Percentiles rank a stretch among this genome's conserved stretches.
These are phyloP conservation scores for Chloroceryle aenea DNA, from an alignment of 2,113 vertebrate species.

Conservation along the genomic window DNA sequence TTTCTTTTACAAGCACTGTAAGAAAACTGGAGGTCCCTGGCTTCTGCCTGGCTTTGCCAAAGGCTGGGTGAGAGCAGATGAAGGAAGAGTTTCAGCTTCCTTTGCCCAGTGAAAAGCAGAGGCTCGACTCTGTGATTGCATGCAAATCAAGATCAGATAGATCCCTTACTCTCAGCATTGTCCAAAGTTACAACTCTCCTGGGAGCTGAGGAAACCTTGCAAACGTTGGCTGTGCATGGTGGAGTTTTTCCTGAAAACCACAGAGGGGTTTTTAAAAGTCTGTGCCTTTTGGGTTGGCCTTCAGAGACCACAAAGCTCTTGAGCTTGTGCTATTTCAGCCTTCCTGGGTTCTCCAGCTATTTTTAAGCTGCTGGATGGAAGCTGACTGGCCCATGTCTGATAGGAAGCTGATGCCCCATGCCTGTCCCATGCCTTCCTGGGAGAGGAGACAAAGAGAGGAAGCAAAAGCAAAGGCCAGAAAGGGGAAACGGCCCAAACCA, in stretches of 20 bases:
- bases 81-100: neutral
- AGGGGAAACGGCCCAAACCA: neutral
- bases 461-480: neutral
- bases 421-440: neutral
- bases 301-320: neutral
- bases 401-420: neutral
- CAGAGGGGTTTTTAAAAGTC: neutral
- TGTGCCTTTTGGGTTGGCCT: neutral
- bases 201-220: neutral
- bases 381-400: neutral
- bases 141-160: rapidly evolving
- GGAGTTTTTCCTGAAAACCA: neutral
- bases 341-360: neutral
- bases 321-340: neutral
- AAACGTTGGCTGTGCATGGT: neutral
- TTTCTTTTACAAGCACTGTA: neutral
- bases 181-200: neutral
- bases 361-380: neutral
- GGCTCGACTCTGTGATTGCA: neutral
- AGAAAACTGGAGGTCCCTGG: neutral
- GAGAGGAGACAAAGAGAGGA: neutral
- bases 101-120: neutral
- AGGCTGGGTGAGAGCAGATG: neutral
- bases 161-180: neutral
- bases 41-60: neutral